A percentile compares a stretch with the other conserved stretches of the same genome.
Conservation (phyloP, 2,113 vertebrate species). For the Grammomys dolichurus region DNA sequence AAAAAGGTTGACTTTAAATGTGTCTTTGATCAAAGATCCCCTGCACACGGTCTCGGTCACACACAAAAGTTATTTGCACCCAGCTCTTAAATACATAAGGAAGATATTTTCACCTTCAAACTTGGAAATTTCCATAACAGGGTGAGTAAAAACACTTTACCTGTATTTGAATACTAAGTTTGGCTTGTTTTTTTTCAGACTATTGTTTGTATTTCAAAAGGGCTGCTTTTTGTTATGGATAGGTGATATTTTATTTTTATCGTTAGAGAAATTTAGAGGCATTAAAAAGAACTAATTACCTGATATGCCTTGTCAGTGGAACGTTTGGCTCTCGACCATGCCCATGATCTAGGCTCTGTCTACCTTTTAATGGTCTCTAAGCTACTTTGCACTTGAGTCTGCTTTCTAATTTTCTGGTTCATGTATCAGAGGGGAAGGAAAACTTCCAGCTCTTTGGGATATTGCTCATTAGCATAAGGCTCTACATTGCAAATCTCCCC, state of each 20-base stretch:
- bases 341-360: neutral
- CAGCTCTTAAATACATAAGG: neutral
- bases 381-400: conserved; percentile 1
- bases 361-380: neutral
- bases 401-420: conserved; percentile 66
- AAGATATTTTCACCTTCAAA: neutral
- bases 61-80: neutral
- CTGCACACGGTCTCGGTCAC: neutral
- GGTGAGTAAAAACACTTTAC: neutral
- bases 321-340: neutral
- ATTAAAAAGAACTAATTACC: neutral
- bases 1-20: neutral
- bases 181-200: neutral
- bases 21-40: neutral
- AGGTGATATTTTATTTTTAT: conserved; percentile 17
- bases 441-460: conserved; percentile 35
- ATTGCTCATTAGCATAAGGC: conserved; percentile 12
- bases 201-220: neutral
- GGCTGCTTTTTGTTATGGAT: neutral
- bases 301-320: neutral
- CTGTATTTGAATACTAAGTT: neutral
- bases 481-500: neutral
- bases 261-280: neutral
- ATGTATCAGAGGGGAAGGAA: conserved; percentile 31
- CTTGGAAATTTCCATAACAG: neutral